Base-by-base conservation (phyloP, 35 echinoderm and acorn worm species). In the Diadema setosum region DNA sequence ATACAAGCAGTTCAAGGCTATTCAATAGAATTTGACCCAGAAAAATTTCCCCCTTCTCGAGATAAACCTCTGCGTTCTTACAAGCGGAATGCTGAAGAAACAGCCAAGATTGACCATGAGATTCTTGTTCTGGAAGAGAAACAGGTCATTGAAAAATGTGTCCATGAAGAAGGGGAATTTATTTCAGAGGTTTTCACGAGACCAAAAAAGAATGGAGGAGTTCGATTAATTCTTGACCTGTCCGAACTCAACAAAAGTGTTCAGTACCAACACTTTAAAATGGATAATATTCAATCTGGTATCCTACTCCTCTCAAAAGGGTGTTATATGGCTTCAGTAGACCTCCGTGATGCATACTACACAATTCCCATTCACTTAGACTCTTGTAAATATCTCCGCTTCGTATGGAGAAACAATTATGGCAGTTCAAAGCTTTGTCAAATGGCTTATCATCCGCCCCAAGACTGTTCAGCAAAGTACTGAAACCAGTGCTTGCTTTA, bases 121-220 rank as follows among this genome's bases (percentile, higher is more conserved):
- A 84, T 93, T 20, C 2, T 69, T 37, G 50, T 31, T 46, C 65
- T 88, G 42, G 14, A 50, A 43, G 29, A 45, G 11, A 75, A 34
- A 45, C 29, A 63, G 9, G 86, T 89, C 4, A 89, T 85, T 85
- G 64, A 94, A 75, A 4, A 23, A 11, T 26, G 81, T 39, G 16
- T 42, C 24, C 60, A 30, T 78, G 57, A 81, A 26, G 42, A 48
- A 56, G 87, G 87, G 7, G 93, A 88, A 63, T 94, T 90, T 58
- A 24, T 90, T 16, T 90, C 93, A 0, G 63, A 86, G 32, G 74
- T 94, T 23, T 94, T 90, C 42, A 61, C 52, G 5, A 45, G 93
- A 14, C 81, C 43, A 45, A 90, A 94, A 39, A 85, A 95, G 43
- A 75, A 95, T 90, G 93, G 88, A 6, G 65, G 81, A 56, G 81